Conservation (phyloP, 2,888 invertebrate genomes). For the Caenorhabditis japonica region DNA sequence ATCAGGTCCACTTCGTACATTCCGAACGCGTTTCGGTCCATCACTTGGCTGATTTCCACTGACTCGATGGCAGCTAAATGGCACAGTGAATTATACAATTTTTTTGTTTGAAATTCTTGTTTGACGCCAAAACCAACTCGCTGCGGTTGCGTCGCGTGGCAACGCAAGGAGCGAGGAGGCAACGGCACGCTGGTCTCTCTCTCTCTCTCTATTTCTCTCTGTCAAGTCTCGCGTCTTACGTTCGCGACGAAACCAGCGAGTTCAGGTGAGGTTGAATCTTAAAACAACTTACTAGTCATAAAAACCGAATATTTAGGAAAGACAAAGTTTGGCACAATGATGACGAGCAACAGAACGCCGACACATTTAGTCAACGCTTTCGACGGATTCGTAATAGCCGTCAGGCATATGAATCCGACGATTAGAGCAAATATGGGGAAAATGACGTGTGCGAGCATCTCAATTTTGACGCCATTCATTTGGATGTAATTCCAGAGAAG, state of each 20-base stretch:
- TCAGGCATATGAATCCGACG: slow-evolving; percentile 53
- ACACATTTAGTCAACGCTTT: slow-evolving; percentile 52
- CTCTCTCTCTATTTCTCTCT: too few species aligned
- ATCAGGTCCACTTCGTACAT: slow-evolving; percentile 48
- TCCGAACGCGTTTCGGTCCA: slow-evolving; percentile 46
- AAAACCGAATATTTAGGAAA: slow-evolving; percentile 54
- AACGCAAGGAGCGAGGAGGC: too few species aligned
- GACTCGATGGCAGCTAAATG: slow-evolving; percentile 57
- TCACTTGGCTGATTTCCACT: slow-evolving; percentile 57
- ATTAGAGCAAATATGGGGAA: slow-evolving; percentile 59
- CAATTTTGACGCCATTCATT: slow-evolving; percentile 57
- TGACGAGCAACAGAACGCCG: slow-evolving; percentile 49
- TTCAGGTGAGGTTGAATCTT: too few species aligned
- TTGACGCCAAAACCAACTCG: too few species aligned
- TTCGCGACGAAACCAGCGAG: too few species aligned
- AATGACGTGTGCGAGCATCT: slow-evolving; percentile 57
- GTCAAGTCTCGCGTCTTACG: too few species aligned
- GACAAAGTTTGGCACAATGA: slow-evolving; percentile 59
- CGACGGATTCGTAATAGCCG: slow-evolving; percentile 54
- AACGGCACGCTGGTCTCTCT: too few species aligned
- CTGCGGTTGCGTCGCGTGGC: too few species aligned
- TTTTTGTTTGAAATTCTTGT: too few species aligned
- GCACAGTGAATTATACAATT: too few species aligned
- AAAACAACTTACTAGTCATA: slow-evolving; percentile 51
- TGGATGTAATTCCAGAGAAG: slow-evolving; percentile 61